Percentiles rank a stretch among this genome's conserved stretches.
Evolutionary conservation across 2,888 invertebrate genomes (phyloP).

Genomic region (Diploptera punctata): DNA sequence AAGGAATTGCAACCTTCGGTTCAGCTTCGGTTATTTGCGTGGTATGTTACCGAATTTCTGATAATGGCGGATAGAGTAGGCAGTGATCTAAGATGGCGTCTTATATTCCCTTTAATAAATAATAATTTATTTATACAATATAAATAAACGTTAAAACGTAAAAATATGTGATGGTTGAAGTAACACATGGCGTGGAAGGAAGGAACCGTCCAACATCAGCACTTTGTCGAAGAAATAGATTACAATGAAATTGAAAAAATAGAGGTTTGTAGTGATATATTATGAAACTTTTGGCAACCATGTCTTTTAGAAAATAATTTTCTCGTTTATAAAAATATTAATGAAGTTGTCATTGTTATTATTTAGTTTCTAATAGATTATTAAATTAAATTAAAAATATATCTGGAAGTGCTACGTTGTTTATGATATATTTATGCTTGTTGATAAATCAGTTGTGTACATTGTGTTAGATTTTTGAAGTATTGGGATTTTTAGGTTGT

Average conservation of each 20-base stretch:
- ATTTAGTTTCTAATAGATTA: too few species aligned
- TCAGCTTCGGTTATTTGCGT: not conserved
- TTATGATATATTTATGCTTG: too few species aligned
- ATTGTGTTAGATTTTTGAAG: too few species aligned
- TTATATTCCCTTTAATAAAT: slow-evolving; percentile 8
- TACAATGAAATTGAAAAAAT: slow-evolving; percentile 76
- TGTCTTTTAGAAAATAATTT: not conserved
- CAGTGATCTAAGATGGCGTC: slow-evolving; percentile 20
- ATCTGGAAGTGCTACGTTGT: too few species aligned
- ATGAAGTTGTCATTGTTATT: too few species aligned
- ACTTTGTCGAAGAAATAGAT: slow-evolving; percentile 79
- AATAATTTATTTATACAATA: slow-evolving; percentile 1
- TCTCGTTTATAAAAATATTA: too few species aligned
- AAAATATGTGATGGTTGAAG: slow-evolving; percentile 48
- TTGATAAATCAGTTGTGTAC: too few species aligned
- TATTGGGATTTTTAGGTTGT: slow-evolving; percentile 79
- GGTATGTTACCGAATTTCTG: too few species aligned
- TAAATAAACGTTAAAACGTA: slow-evolving; percentile 14
- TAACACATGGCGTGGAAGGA: slow-evolving; percentile 51
- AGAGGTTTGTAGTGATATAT: slow-evolving; percentile 69
- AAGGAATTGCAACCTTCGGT: not conserved
- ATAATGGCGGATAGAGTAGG: slow-evolving; percentile 8
- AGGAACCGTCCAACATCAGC: slow-evolving; percentile 52
- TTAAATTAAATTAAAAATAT: too few species aligned
- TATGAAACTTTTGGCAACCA: slow-evolving; percentile 14